Conservation (phyloP, 2,888 invertebrate genomes). For the Elysia crispata region DNA sequence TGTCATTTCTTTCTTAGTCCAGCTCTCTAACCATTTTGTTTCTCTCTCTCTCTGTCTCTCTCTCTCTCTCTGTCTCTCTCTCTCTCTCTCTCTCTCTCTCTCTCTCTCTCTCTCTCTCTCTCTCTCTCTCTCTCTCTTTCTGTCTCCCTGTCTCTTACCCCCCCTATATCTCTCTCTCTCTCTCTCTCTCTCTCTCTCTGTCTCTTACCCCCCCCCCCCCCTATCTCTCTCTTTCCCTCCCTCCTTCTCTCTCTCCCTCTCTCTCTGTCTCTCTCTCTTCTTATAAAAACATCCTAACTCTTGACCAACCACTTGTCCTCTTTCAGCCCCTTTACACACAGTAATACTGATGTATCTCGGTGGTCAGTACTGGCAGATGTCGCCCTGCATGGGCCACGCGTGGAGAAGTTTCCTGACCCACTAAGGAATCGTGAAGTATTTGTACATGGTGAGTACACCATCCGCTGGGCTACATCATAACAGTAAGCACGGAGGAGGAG, state of each 20-base stretch:
- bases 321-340: too few species aligned
- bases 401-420: slow-evolving; percentile 24
- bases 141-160: background rate
- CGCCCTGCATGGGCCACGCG: background rate
- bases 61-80: slow-evolving; percentile 15
- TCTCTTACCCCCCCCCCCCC: background rate
- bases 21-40: background rate
- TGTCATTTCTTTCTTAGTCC: background rate
- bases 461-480: too few species aligned
- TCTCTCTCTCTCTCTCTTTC: background rate
- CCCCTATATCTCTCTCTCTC: background rate
- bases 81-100: background rate
- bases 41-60: slow-evolving; percentile 16
- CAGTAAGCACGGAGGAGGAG: too few species aligned
- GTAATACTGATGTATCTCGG: too few species aligned
- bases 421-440: background rate
- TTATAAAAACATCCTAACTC: background rate
- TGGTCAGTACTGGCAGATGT: slow-evolving; percentile 1
- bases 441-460: too few species aligned
- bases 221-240: background rate
- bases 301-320: too few species aligned
- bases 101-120: background rate
- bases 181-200: slow-evolving; percentile 25
- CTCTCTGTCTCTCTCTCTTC: background rate
- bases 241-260: too few species aligned